Evolutionary conservation across 2,888 invertebrate genomes (phyloP).

Genomic region (Lypha dubia): DNA sequence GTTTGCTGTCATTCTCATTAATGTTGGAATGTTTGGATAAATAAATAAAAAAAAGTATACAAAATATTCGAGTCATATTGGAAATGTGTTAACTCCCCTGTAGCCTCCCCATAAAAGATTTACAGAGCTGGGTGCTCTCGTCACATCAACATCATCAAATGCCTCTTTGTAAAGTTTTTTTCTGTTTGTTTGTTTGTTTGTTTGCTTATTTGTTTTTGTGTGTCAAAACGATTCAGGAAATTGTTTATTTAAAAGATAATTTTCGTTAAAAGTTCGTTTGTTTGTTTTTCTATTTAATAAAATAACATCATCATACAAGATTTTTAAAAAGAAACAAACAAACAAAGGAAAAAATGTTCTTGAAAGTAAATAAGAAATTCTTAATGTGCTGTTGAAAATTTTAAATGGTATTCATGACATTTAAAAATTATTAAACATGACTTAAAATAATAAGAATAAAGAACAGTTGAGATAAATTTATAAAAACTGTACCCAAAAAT

Average conservation of each 20-base stretch:
- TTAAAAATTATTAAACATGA: too few species aligned
- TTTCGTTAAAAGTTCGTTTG: not conserved
- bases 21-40: conserved; percentile 11
- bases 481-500: too few species aligned
- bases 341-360: not conserved
- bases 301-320: not conserved
- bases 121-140: not conserved
- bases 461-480: too few species aligned
- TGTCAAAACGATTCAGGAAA: conserved; percentile 8
- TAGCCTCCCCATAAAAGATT: too few species aligned
- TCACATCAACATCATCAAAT: not conserved
- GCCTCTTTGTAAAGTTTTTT: not conserved
- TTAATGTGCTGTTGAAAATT: too few species aligned
- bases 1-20: conserved; percentile 54
- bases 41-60: conserved; percentile 15
- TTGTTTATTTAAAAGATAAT: conserved; percentile 17
- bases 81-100: not conserved
- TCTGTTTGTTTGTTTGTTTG: not conserved
- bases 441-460: too few species aligned
- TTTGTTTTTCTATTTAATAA: not conserved
- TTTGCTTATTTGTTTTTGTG: not conserved
- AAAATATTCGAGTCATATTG: conserved; percentile 1
- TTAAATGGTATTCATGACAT: too few species aligned
- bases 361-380: not conserved
- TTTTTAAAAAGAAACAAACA: too few species aligned